Evolutionary conservation across 2,113 vertebrate species (phyloP).

Genomic region (Scortum barcoo): DNA sequence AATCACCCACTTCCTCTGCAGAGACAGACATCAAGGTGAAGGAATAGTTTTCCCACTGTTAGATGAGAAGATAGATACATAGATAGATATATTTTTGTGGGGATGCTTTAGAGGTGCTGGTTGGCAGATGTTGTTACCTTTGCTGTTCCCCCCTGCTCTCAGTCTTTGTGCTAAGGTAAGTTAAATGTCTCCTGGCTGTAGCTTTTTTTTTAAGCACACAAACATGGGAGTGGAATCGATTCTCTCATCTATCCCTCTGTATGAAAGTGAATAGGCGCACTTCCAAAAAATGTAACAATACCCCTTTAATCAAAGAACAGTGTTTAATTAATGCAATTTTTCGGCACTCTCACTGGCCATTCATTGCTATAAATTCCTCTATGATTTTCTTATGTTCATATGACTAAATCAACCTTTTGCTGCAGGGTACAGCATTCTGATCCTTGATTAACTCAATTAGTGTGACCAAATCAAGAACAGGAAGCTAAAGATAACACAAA

Average conservation of each 20-base stretch:
- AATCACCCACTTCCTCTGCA: neutral
- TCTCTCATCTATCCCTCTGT: conserved; percentile 1
- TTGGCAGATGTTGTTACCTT: no score
- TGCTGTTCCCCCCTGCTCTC: no score
- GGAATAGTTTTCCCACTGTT: conserved; percentile 9
- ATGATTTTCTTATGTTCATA: conserved; percentile 22
- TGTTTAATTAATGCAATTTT: conserved; percentile 35
- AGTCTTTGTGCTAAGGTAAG: neutral
- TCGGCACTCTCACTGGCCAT: neutral
- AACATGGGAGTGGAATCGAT: neutral
- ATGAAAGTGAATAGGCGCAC: neutral
- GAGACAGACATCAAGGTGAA: neutral
- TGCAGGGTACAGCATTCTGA: conserved; percentile 36
- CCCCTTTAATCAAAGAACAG: conserved; percentile 47
- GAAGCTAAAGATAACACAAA: conserved; percentile 77
- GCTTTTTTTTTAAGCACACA: neutral
- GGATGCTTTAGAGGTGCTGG: no score
- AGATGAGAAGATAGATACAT: conserved; percentile 2
- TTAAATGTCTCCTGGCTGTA: neutral
- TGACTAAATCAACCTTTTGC: conserved; percentile 41
- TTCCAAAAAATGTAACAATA: conserved; percentile 9
- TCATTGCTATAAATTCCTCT: conserved; percentile 12
- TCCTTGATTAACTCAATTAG: conserved; percentile 72
- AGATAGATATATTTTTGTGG: no score
- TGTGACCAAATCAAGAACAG: conserved; percentile 56